Conservation (phyloP, 2,888 invertebrate genomes). For the Patella ulyssiponensis region DNA sequence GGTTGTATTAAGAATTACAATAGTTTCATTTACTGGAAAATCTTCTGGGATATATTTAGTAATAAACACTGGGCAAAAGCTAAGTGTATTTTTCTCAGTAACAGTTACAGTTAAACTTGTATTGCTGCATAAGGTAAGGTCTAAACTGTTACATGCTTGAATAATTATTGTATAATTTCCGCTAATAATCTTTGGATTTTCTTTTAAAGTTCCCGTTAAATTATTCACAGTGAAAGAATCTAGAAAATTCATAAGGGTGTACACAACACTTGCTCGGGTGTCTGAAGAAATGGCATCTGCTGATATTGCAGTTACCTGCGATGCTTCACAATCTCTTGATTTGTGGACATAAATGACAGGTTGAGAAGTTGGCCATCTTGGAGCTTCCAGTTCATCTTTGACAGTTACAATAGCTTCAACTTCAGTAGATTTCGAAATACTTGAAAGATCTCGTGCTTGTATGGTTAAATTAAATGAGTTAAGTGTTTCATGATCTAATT, state of each 20-base stretch:
- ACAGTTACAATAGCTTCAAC: constrained; percentile 31
- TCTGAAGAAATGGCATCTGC: constrained; percentile 29
- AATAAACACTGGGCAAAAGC: constrained; percentile 39
- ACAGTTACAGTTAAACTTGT: constrained; percentile 33
- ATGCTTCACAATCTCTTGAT: constrained; percentile 23
- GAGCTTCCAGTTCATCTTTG: constrained; percentile 36
- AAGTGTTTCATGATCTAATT: constrained; percentile 28
- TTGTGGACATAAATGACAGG: constrained; percentile 32
- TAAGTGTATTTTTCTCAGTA: constrained; percentile 20
- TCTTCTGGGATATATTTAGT: constrained; percentile 29
- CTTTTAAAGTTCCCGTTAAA: constrained; percentile 28
- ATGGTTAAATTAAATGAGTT: constrained; percentile 19
- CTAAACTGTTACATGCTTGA: constrained; percentile 26
- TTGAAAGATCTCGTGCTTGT: constrained; percentile 34
- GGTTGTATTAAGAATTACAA: not conserved
- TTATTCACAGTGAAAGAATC: constrained; percentile 29
- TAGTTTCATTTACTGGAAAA: not conserved
- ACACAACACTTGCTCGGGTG: constrained; percentile 25
- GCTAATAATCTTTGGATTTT: not conserved
- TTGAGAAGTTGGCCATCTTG: constrained; percentile 34
- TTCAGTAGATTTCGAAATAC: constrained; percentile 22
- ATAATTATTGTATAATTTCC: constrained; percentile 24
- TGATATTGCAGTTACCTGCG: constrained; percentile 29
- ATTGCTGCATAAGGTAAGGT: constrained; percentile 31
- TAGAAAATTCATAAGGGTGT: constrained; percentile 31